These are phyloP conservation scores for Ceratothoa steindachneri DNA, from an alignment of 2,888 invertebrate genomes.

Conservation along the genomic window DNA sequence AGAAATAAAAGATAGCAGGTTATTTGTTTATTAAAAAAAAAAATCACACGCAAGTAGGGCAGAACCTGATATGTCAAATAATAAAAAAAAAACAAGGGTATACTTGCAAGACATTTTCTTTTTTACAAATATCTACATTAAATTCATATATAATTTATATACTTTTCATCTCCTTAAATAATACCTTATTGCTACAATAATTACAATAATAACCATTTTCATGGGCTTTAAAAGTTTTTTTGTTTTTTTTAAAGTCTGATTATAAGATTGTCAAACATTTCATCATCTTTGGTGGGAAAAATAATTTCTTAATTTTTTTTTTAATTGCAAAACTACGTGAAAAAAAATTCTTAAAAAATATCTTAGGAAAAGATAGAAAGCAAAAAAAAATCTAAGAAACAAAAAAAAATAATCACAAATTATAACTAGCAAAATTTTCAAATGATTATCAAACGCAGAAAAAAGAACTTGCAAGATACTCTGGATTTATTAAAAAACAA, in stretches of 20 bases:
- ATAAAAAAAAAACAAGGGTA: not conserved
- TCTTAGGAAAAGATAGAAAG: too few species aligned
- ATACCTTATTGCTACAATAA: not conserved
- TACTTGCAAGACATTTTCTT: not conserved
- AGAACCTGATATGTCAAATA: conserved; percentile 9
- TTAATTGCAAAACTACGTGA: too few species aligned
- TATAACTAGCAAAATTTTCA: too few species aligned
- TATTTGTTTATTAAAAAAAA: conserved; percentile 5
- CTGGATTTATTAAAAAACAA: too few species aligned
- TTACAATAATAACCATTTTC: not conserved
- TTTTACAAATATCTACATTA: not conserved
- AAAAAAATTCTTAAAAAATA: too few species aligned
- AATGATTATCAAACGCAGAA: too few species aligned
- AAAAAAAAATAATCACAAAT: too few species aligned
- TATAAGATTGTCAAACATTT: not conserved
- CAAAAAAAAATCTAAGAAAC: too few species aligned
- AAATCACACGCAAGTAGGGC: conserved; percentile 9
- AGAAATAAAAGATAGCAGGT: not conserved
- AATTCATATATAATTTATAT: not conserved
- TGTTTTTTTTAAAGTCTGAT: not conserved
- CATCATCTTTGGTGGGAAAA: not conserved
- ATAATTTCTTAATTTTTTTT: too few species aligned
- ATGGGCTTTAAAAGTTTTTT: not conserved
- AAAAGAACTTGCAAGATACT: too few species aligned
- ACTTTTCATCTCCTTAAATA: not conserved